A percentile compares a stretch with the other conserved stretches of the same genome.
Conservation (phyloP, 2,797 vertebrate species). For the Apogon talboti region DNA sequence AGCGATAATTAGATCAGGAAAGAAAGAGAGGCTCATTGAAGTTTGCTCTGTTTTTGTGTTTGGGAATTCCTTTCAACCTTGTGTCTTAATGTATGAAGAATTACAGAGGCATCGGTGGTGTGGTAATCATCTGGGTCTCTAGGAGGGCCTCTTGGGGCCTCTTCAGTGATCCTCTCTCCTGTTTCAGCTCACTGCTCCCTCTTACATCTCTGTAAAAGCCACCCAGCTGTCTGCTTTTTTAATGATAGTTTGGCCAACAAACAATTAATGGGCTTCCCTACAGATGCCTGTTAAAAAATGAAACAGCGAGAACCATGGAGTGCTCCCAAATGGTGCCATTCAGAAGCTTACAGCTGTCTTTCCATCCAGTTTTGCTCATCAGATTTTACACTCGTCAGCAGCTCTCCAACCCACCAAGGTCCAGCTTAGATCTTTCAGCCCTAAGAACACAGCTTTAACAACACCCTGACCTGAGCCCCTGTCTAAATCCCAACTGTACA, state of each 20-base stretch:
- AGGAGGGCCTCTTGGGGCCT: conserved; percentile 72
- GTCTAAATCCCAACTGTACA: conserved; percentile 69
- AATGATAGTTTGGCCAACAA: conserved; percentile 82
- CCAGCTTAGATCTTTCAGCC: conserved; percentile 67
- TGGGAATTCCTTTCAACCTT: conserved; percentile 82
- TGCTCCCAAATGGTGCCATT: conserved; percentile 57
- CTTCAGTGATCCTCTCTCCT: conserved; percentile 70
- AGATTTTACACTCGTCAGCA: conserved; percentile 62
- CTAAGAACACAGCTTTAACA: conserved; percentile 69
- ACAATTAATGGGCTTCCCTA: conserved; percentile 80
- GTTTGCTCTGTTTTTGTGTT: conserved; percentile 84
- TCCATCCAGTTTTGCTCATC: conserved; percentile 54
- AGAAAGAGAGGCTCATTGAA: conserved; percentile 81
- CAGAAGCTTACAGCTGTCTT: conserved; percentile 56
- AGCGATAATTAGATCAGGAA: conserved; percentile 85
- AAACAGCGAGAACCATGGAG: conserved; percentile 58
- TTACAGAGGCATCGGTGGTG: conserved; percentile 74
- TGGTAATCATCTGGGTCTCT: conserved; percentile 78
- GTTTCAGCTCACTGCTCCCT: conserved; percentile 64
- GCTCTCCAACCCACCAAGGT: conserved; percentile 46
- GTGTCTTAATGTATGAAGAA: conserved; percentile 82
- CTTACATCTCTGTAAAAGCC: conserved; percentile 77
- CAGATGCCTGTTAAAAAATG: conserved; percentile 76
- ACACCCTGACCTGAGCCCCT: conserved; percentile 68
- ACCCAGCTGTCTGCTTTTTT: conserved; percentile 73